These are phyloP conservation scores for Pachypeltis micranthus DNA, from an alignment of 1,140 invertebrate genomes.

Conservation along the genomic window DNA sequence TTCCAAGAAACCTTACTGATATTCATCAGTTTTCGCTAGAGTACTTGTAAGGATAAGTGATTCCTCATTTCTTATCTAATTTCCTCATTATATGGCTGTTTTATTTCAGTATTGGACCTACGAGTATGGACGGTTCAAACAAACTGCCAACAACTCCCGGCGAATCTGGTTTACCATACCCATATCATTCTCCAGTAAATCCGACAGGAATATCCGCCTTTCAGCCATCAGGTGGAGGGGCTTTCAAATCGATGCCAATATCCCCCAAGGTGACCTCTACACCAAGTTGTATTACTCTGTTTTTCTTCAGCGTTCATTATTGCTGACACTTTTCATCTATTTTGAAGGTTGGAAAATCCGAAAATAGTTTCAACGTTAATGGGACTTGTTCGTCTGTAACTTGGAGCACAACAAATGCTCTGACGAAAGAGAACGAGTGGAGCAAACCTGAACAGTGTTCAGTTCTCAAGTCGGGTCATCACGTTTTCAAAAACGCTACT, in stretches of 20 bases:
- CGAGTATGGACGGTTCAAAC: background rate
- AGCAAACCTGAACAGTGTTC: conserved; percentile 3
- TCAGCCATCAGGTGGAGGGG: conserved; percentile 68
- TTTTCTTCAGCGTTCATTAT: no score
- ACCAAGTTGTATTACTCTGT: background rate
- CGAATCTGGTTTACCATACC: conserved; percentile 37
- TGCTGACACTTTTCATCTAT: no score
- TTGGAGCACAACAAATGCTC: background rate
- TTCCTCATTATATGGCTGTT: background rate
- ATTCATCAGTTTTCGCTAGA: no score
- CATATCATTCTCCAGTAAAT: conserved; percentile 58
- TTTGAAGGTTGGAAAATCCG: conserved; percentile 14
- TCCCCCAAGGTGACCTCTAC: conserved; percentile 41
- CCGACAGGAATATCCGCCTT: conserved; percentile 67
- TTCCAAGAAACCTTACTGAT: no score
- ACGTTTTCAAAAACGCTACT: conserved; percentile 6
- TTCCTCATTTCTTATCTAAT: background rate
- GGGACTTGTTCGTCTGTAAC: background rate
- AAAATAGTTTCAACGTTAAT: conserved; percentile 12
- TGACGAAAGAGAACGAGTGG: conserved; percentile 14
- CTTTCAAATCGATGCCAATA: conserved; percentile 73
- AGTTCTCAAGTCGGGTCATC: conserved; percentile 13
- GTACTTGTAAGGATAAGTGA: no score
- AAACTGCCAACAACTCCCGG: conserved; percentile 17
- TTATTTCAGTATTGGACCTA: conserved; percentile 12